A percentile compares a stretch with the other conserved stretches of the same genome.
These are phyloP conservation scores for Drosophila santomea DNA, from an alignment of 1,140 invertebrate species.

Conservation along the genomic window DNA sequence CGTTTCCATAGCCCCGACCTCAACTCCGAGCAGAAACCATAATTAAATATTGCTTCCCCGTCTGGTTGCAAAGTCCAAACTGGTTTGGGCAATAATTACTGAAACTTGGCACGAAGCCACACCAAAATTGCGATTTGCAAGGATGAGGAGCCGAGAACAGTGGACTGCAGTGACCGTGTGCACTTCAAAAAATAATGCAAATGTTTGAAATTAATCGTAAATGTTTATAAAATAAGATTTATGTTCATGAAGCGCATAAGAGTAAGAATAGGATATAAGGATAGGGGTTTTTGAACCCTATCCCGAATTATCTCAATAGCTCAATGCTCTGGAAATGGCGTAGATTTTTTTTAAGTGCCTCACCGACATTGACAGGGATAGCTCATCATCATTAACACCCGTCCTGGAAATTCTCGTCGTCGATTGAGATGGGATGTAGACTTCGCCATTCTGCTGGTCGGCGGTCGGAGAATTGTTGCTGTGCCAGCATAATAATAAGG, in stretches of 20 bases:
- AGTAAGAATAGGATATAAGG: no score
- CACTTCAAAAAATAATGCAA: slow-evolving; percentile 1
- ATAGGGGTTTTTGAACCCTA: no score
- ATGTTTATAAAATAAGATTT: no score
- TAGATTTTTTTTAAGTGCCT: slow-evolving; percentile 9
- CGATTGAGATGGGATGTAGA: slow-evolving; percentile 19
- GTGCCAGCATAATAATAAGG: slow-evolving; percentile 78
- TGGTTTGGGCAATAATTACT: slow-evolving; percentile 63
- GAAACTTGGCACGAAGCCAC: slow-evolving; percentile 56
- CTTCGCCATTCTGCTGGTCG: slow-evolving; percentile 31
- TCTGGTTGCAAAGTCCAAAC: slow-evolving; percentile 38
- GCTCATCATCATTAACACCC: slow-evolving; percentile 82
- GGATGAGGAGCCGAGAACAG: not conserved
- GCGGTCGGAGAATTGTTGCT: slow-evolving; percentile 61
- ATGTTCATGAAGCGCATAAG: no score
- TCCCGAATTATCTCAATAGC: no score
- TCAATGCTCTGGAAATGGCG: no score
- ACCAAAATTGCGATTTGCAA: slow-evolving; percentile 43
- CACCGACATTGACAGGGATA: slow-evolving; percentile 35
- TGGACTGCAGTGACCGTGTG: no score
- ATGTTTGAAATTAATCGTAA: no score
- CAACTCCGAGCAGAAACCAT: slow-evolving; percentile 51
- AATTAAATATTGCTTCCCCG: slow-evolving; percentile 71
- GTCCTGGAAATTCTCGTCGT: slow-evolving; percentile 57
- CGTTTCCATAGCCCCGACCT: slow-evolving; percentile 14